Conservation (phyloP, 2,797 vertebrate genomes). For the Phalanger gymnotis region DNA sequence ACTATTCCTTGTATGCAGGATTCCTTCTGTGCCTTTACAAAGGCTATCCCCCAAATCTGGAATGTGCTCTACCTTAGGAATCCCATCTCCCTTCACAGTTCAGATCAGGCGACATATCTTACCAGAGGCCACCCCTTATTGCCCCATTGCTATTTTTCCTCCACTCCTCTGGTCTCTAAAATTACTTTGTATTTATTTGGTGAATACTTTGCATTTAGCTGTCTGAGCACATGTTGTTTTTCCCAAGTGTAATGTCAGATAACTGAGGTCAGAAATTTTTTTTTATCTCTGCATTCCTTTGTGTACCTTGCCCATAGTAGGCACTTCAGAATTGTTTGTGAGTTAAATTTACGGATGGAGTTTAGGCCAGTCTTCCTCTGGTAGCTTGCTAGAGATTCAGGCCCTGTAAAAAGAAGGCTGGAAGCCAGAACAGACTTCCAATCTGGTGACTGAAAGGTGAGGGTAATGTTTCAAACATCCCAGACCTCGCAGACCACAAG, state of each 20-base stretch:
- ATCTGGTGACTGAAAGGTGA: slow-evolving; percentile 21
- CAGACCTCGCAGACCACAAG: background rate
- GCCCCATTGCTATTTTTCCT: background rate
- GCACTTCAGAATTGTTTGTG: background rate
- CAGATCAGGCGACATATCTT: background rate
- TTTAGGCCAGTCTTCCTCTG: background rate
- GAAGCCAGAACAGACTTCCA: background rate
- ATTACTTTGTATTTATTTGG: background rate
- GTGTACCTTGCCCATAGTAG: background rate
- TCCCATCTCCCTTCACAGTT: background rate
- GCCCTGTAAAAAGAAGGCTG: background rate
- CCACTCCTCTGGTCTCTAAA: background rate
- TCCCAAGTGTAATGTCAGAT: background rate
- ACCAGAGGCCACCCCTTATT: background rate
- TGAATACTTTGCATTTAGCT: background rate
- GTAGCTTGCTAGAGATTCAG: background rate
- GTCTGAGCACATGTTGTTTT: background rate
- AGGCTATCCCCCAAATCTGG: background rate
- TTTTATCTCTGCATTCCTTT: background rate
- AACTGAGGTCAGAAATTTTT: background rate
- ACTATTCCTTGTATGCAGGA: background rate
- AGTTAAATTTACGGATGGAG: background rate
- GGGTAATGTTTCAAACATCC: background rate
- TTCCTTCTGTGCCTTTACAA: background rate
- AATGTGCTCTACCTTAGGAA: background rate